Base-by-base conservation (phyloP, 92 coral and sea anemone genomes). In the Siderastrea siderea region DNA sequence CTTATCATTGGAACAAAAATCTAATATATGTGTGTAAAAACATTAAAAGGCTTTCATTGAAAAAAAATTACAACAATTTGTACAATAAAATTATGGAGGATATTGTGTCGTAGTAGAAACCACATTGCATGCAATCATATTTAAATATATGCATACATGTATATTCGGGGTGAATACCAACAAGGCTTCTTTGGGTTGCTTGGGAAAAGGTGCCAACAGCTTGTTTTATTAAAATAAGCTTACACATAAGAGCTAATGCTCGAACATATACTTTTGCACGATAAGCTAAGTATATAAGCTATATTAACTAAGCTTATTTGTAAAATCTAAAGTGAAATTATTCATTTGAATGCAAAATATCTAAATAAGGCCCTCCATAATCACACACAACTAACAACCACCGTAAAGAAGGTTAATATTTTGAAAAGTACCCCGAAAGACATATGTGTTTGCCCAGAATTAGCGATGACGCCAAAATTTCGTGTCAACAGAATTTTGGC, bases 381-480 rank as follows among this genome's bases (percentile, higher is more conserved):
- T 69, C 48, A 14, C 17, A 9, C 14, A 14, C 1, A 14, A 69
- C 51, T 47, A 15, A 4, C 5, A 69, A 69, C 5, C 51, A 3
- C 52, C 47, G 63, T 16, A 15, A 38, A 67, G 50, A 48, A n/a
- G 54, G 12, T 3, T 5, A 51, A 13, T 6, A 46, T 5, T 26
- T 38, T 49, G 0, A 2, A 19, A 79, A 79, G 3, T 10, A 47
- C 59, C 48, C 14, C 12, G 16, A 69, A 79, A 44, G 58, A 12
- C 84, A 65, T 50, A 19, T 62, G 68, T 79, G 49, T 79, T 79
- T 65, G 13, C 84, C 72, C 50, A 45, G 16, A 79, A 49, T 49
- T 79, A 16, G 84, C 8, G 61, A 65, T 79, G 74, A 79, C 84
- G 84, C 84, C 17, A 47, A 19, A 77, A 55, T 57, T 57, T 7